Evolutionary conservation across 2,113 vertebrate species (phyloP).

Genomic region (Pleuronectes platessa): DNA sequence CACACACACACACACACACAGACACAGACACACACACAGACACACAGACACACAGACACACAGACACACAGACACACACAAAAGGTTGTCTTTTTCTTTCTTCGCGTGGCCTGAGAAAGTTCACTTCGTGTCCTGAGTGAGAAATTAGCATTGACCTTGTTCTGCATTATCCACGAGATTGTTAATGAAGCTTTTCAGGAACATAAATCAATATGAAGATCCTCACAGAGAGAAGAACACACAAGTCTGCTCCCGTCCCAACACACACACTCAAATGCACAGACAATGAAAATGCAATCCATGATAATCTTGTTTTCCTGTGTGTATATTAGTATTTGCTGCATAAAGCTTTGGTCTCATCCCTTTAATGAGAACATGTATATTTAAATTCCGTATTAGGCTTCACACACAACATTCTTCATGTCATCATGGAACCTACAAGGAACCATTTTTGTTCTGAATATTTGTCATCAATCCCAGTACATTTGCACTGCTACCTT

Average conservation of each 20-base stretch:
- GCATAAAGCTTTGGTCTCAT: conserved; percentile 2
- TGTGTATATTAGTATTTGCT: background rate
- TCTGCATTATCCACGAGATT: conserved; percentile 29
- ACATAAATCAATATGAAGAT: conserved; percentile 40
- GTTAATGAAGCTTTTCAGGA: conserved; percentile 1
- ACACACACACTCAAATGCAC: background rate
- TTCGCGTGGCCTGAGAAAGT: conserved; percentile 6
- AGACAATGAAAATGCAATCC: background rate
- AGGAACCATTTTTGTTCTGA: background rate
- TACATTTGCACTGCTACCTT: too few species aligned
- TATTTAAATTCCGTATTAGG: too few species aligned
- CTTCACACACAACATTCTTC: background rate
- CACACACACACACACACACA: conserved; percentile 16
- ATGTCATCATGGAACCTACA: background rate
- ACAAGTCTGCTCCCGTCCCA: background rate
- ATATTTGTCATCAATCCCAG: too few species aligned
- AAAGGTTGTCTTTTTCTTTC: background rate
- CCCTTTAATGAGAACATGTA: too few species aligned
- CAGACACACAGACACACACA: conserved; percentile 11
- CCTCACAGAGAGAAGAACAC: background rate
- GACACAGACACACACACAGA: conserved; percentile 5
- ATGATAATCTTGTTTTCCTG: background rate
- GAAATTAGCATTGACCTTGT: conserved; percentile 28
- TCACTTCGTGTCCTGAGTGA: background rate
- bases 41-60: conserved; percentile 5